Percentiles rank a stretch among this genome's conserved stretches.
Evolutionary conservation across 2,888 invertebrate species (phyloP).

Genomic region (Caenorhabditis becei): DNA sequence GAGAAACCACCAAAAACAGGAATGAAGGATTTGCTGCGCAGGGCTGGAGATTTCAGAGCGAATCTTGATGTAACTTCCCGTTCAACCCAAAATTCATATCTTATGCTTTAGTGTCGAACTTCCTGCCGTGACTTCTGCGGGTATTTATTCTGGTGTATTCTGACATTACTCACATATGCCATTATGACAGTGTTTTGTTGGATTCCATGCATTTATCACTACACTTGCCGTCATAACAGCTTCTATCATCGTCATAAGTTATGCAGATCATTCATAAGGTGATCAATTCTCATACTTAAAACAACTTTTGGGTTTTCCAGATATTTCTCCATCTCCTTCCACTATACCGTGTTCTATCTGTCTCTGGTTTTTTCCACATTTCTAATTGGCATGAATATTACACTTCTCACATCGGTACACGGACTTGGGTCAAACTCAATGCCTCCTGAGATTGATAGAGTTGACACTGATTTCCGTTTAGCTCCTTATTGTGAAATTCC

Average conservation of each 20-base stretch:
- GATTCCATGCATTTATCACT: conserved; percentile 73
- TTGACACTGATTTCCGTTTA: conserved; percentile 16
- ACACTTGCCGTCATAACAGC: conserved; percentile 74
- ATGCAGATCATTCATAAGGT: conserved; percentile 77
- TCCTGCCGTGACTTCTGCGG: conserved; percentile 32
- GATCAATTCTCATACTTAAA: neutral
- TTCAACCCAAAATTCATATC: neutral
- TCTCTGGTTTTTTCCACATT: conserved; percentile 66
- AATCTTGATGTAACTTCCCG: conserved; percentile 20
- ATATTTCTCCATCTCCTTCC: conserved; percentile 75
- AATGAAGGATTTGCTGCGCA: conserved; percentile 23
- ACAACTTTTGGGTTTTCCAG: conserved; percentile 58
- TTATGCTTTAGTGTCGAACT: conserved; percentile 23
- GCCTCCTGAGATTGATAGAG: conserved; percentile 78
- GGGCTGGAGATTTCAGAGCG: conserved; percentile 40
- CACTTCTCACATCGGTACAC: conserved; percentile 77
- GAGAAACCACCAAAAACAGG: conserved; percentile 31
- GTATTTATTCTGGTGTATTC: conserved; percentile 55
- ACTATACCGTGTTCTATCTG: conserved; percentile 74
- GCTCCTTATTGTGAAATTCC: conserved; percentile 6
- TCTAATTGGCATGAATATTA: conserved; percentile 73
- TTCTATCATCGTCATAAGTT: conserved; percentile 79
- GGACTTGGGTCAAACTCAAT: conserved; percentile 75
- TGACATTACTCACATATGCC: conserved; percentile 69
- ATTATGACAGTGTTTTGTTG: conserved; percentile 69